Evolutionary conservation across 2,113 vertebrate genomes (phyloP), one percentile per base, ranked within the genome.

Genomic region (Leptodactylus fuscus): DNA sequence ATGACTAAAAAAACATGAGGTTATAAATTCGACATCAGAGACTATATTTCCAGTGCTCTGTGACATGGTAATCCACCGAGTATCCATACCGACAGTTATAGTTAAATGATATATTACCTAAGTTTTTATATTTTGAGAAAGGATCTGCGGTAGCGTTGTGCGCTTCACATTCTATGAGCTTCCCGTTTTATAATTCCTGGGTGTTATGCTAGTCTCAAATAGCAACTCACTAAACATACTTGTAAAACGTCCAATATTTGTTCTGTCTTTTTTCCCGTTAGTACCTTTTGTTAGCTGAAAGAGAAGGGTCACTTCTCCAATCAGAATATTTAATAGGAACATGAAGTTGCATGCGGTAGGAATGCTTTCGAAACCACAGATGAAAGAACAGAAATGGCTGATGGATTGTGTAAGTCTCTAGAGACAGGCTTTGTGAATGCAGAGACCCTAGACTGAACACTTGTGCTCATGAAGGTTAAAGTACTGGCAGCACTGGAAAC

Each of bases 401-500:
- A 27, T 87, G 85, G 16, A 75, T 70, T 51, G 32, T 55, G 67
- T 15, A 38, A 58, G 87, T 85, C 73, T 84, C 82, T 78, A 79
- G 88, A 89, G 87, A 83, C 62, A 38, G 85, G 41, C 87, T 83
- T 77, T 18, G 58, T 49, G 87, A 74, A 78, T 46, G 58, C 0
- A 27, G 6, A 7, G 20, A 67, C 82, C 38, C 1, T 0, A 81
- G 84, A 27, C 88, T 7, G 55, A 88, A 85, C 62, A 22, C 71
- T 84, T 85, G 71, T 79, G 87, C 87, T 84, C 85, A 46, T 87
- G 81, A 89, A 88, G 90, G 87, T 89, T 88, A 90, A 89, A 89
- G 86, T 89, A 88, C 88, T 88, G 70, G 69, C 6, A 89, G 87
- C 82, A 16, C 83, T 87, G 89, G 88, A 89, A 91, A 91, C 85